Evolutionary conservation across 2,888 invertebrate genomes (phyloP).

Genomic region (Ptychoptera albimana): DNA sequence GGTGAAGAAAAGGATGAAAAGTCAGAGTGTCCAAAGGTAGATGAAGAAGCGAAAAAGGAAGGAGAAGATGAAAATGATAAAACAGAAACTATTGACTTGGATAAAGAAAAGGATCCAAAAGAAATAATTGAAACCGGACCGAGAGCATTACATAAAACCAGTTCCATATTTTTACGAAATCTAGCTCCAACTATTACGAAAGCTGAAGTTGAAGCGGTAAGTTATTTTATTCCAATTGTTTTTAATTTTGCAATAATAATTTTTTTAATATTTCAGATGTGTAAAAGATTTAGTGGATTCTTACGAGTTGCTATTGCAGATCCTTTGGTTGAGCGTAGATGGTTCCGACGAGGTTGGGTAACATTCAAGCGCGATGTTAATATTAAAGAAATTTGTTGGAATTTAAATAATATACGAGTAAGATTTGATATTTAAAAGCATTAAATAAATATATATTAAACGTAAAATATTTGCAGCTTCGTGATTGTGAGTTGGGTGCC

Average conservation of each 20-base stretch:
- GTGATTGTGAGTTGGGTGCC: constrained; percentile 44
- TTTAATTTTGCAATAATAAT: constrained; percentile 35
- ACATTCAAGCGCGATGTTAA: constrained; percentile 93
- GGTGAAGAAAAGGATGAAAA: constrained; percentile 9
- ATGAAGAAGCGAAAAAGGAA: constrained; percentile 10
- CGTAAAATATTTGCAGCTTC: constrained; percentile 11
- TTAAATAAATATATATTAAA: background rate
- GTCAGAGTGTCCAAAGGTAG: constrained; percentile 3
- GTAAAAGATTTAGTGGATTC: constrained; percentile 84
- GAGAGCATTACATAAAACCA: constrained; percentile 80
- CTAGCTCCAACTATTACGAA: constrained; percentile 91
- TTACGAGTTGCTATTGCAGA: constrained; percentile 92
- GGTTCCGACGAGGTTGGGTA: constrained; percentile 96
- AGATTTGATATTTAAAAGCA: constrained; percentile 13
- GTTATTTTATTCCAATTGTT: constrained; percentile 22
- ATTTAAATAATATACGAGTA: constrained; percentile 84
- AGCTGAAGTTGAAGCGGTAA: constrained; percentile 86
- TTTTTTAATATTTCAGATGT: constrained; percentile 23
- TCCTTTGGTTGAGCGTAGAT: constrained; percentile 88
- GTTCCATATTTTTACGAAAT: constrained; percentile 92
- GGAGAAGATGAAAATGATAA: constrained; percentile 13
- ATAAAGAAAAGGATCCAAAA: constrained; percentile 30
- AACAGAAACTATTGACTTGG: constrained; percentile 31
- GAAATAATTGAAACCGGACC: constrained; percentile 33
- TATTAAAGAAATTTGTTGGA: constrained; percentile 99